Percentiles rank a stretch among this genome's conserved stretches.
These are phyloP conservation scores for Zophobas morio DNA, from an alignment of 1,140 invertebrate genomes.

Conservation along the genomic window DNA sequence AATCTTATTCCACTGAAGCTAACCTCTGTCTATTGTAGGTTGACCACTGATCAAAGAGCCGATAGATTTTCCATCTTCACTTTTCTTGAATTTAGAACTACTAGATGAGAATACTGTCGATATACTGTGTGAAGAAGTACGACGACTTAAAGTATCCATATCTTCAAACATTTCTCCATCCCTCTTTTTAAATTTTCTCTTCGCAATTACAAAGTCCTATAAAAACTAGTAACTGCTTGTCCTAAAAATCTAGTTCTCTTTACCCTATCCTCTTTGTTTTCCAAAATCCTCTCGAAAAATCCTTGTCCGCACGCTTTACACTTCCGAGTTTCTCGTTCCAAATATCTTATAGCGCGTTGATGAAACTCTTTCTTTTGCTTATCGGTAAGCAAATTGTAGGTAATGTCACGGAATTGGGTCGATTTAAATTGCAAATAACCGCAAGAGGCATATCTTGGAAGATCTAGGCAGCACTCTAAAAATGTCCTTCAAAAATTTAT, in stretches of 20 bases:
- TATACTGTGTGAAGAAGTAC: too few species aligned
- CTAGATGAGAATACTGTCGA: too few species aligned
- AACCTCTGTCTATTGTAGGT: too few species aligned
- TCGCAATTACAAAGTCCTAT: too few species aligned
- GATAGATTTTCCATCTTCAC: too few species aligned
- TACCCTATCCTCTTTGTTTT: neutral
- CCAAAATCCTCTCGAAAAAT: constrained; percentile 67
- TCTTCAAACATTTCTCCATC: too few species aligned
- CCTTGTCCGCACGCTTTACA: constrained; percentile 72
- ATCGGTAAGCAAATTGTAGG: constrained; percentile 76
- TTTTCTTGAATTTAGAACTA: too few species aligned
- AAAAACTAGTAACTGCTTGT: too few species aligned
- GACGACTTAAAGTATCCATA: too few species aligned
- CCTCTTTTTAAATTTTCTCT: too few species aligned
- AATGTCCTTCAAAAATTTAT: neutral
- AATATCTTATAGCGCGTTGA: constrained; percentile 70
- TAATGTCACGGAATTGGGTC: constrained; percentile 71
- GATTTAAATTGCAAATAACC: constrained; percentile 74
- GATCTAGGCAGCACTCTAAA: constrained; percentile 67
- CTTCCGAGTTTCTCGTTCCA: constrained; percentile 72
- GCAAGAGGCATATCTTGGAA: constrained; percentile 75
- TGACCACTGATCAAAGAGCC: too few species aligned
- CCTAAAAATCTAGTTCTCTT: neutral
- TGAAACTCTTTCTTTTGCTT: constrained; percentile 75
- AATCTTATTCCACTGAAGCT: too few species aligned